Base-by-base conservation (phyloP, 2,797 vertebrate genomes). In the Coendou prehensilis region DNA sequence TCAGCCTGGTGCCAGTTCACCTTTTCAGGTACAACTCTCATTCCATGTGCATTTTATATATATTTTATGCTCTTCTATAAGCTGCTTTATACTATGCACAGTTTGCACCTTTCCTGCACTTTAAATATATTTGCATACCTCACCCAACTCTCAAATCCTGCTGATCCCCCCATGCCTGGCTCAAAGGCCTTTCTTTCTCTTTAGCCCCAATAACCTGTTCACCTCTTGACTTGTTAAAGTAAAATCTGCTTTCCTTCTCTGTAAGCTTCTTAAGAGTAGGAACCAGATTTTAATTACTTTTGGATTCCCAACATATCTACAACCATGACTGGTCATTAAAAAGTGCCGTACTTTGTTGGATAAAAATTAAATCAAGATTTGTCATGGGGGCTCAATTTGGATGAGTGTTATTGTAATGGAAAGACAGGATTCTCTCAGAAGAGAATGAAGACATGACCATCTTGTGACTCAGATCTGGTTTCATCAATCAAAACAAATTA, bases 261-360 rank as follows among this genome's bases (percentile, higher is more conserved):
- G 5, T 76, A 86, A 54, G 41, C 50, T 83, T 94, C 76, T 61
- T 92, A 96, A 56, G 37, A 86, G 61, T 9, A 85, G 17, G 2
- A 67, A 56, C 10, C 50, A 96, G 50, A 26, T 94, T 87, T 97
- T 93, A 95, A 94, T 90, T 63, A 87, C 30, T 76, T 96, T 75
- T 88, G 52, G 47, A 89, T 87, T 94, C 45, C 91, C 76, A 86
- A 50, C 9, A 37, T 89, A 50, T 67, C 69, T 85, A 73, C 0
- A 8, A 56, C 11, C 23, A 45, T 69, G 30, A 14, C 23, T 79
- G 37, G 20, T 73, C 79, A 87, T 61, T 95, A 85, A 87, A n/a
- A 86, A 83, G 86, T 52, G 54, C 14, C 26, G 6, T 50, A 45
- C 1, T 41, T 67, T 75, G 6, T n/a, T 63, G 28, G 45, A 73